Conservation (phyloP, 2,888 invertebrate species). For the Spialia ferax region DNA sequence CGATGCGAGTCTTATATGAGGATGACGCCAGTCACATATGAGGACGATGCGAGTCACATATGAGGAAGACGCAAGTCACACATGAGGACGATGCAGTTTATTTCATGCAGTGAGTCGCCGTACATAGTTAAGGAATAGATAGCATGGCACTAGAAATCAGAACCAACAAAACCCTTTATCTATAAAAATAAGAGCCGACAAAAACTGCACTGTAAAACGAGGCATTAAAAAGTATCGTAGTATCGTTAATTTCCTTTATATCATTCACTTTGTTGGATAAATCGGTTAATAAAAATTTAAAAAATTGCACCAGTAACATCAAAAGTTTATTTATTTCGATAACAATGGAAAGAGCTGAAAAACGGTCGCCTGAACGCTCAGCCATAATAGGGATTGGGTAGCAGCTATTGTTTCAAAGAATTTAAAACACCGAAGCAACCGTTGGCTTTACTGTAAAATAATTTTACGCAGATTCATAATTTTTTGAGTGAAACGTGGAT, state of each 20-base stretch:
- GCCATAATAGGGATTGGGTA: conserved; percentile 29
- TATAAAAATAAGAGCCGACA: too few species aligned
- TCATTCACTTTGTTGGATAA: conserved; percentile 6
- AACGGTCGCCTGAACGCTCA: conserved; percentile 31
- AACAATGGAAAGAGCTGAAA: conserved; percentile 34
- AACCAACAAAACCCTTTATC: too few species aligned
- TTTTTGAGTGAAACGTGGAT: not conserved
- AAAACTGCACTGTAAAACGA: too few species aligned
- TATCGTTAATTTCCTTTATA: conserved; percentile 6
- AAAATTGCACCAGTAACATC: conserved; percentile 21
- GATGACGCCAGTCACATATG: too few species aligned
- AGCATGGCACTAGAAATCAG: too few species aligned
- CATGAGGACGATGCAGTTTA: too few species aligned
- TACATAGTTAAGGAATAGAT: too few species aligned
- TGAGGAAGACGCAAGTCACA: too few species aligned
- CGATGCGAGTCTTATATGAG: too few species aligned
- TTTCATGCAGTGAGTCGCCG: too few species aligned
- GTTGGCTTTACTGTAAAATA: conserved; percentile 23
- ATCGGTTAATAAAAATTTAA: conserved; percentile 26
- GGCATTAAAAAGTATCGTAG: too few species aligned
- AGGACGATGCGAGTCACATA: too few species aligned
- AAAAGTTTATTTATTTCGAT: conserved; percentile 28
- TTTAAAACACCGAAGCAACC: conserved; percentile 25
- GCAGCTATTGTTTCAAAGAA: conserved; percentile 30
- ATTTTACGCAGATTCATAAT: conserved; percentile 24